phyloP scores from a whole-genome alignment of 1,140 invertebrate species.

The Drosophila watanabei region DNA sequence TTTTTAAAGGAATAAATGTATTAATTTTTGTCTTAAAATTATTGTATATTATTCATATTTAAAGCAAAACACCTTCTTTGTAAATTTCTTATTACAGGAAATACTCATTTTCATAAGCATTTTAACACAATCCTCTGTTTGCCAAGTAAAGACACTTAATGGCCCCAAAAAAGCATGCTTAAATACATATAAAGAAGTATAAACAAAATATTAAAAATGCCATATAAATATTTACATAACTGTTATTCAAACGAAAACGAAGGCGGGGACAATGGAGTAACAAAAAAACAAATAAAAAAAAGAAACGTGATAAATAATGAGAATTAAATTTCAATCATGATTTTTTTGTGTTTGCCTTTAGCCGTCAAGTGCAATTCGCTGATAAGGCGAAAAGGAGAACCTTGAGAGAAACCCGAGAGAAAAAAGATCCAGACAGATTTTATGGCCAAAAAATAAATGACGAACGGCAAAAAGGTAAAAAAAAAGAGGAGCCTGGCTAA shows the following conservation, averaged over 20 bases:
- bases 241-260: constrained; percentile 54
- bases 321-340: constrained; percentile 28
- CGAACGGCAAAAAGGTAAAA: constrained; percentile 30
- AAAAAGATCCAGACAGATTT: constrained; percentile 44
- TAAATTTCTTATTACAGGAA: constrained; percentile 15
- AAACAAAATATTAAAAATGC: constrained; percentile 4
- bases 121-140: background rate
- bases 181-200: background rate
- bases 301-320: constrained; percentile 7
- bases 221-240: constrained; percentile 43
- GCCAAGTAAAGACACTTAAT: constrained; percentile 1
- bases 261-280: constrained; percentile 2
- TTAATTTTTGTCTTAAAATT: too few species aligned
- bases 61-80: too few species aligned
- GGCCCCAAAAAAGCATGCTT: background rate
- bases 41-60: too few species aligned
- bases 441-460: constrained; percentile 50
- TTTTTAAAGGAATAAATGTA: too few species aligned
- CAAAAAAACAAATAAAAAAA: background rate
- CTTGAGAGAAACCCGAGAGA: background rate
- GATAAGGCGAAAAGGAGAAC: constrained; percentile 13
- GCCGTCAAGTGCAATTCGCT: constrained; percentile 37
- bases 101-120: background rate
- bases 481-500: constrained; percentile 43
- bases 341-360: constrained; percentile 9